Conservation (phyloP, 1,140 invertebrate genomes). For the Drosophila arawakana region DNA sequence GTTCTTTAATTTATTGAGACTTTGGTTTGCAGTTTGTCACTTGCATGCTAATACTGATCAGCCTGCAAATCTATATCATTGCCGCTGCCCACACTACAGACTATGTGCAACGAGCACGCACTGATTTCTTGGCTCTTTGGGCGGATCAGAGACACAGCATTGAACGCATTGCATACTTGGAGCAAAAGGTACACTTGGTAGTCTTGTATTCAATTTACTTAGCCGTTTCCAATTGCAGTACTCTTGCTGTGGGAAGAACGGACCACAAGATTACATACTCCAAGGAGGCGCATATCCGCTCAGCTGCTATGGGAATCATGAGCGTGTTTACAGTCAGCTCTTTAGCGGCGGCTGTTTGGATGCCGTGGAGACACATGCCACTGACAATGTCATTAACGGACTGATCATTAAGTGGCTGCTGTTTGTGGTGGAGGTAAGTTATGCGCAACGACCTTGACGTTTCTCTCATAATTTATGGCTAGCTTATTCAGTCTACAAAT, state of each 20-base stretch:
- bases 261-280: conserved; percentile 65
- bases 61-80: conserved; percentile 76
- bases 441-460: conserved; percentile 31
- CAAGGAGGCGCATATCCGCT: conserved; percentile 61
- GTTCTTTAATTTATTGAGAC: background rate
- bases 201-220: background rate
- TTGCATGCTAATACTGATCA: conserved; percentile 72
- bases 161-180: conserved; percentile 58
- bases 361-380: conserved; percentile 65
- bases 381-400: conserved; percentile 67
- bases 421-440: conserved; percentile 69
- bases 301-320: conserved; percentile 58
- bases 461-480: conserved; percentile 47
- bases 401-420: conserved; percentile 76
- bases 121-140: conserved; percentile 67
- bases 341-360: conserved; percentile 61
- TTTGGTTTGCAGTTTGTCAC: conserved; percentile 59
- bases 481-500: conserved; percentile 52
- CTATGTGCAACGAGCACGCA: conserved; percentile 68
- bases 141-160: conserved; percentile 48
- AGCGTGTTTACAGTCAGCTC: conserved; percentile 45
- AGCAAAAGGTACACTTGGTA: conserved; percentile 61
- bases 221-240: conserved; percentile 42
- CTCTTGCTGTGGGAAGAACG: conserved; percentile 64
- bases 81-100: conserved; percentile 71